Conservation (phyloP, 2,888 invertebrate genomes). For the Actias luna region DNA sequence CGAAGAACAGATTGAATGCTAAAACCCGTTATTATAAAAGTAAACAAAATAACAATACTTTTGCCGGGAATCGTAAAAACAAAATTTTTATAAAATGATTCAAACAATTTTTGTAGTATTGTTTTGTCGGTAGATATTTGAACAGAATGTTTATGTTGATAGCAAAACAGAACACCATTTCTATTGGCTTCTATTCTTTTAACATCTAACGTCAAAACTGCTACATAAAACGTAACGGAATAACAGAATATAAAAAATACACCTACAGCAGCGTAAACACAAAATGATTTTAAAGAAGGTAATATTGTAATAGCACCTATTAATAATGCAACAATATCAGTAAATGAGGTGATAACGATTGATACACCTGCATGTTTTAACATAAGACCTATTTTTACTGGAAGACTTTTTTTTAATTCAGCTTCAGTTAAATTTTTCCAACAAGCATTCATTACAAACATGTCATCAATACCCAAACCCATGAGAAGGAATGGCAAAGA, state of each 20-base stretch:
- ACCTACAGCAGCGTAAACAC: conserved; percentile 89
- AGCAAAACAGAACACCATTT: conserved; percentile 86
- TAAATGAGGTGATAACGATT: conserved; percentile 91
- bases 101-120: conserved; percentile 81
- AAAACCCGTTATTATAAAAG: conserved; percentile 81
- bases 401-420: conserved; percentile 76
- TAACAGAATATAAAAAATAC: conserved; percentile 88
- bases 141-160: conserved; percentile 81
- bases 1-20: conserved; percentile 83
- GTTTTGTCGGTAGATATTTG: conserved; percentile 80
- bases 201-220: conserved; percentile 88
- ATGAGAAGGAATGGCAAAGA: conserved; percentile 90
- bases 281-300: conserved; percentile 91
- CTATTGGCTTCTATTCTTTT: conserved; percentile 82
- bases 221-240: conserved; percentile 91
- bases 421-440: conserved; percentile 85
- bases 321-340: conserved; percentile 90
- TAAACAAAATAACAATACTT: conserved; percentile 82
- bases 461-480: conserved; percentile 92
- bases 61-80: conserved; percentile 86
- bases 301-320: conserved; percentile 90
- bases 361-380: conserved; percentile 91
- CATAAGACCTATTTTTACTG: conserved; percentile 86
- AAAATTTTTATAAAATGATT: conserved; percentile 83
- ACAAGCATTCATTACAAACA: conserved; percentile 92